phyloP scores from a whole-genome alignment of 2,888 invertebrate species.

The Diarsia dahlii region DNA sequence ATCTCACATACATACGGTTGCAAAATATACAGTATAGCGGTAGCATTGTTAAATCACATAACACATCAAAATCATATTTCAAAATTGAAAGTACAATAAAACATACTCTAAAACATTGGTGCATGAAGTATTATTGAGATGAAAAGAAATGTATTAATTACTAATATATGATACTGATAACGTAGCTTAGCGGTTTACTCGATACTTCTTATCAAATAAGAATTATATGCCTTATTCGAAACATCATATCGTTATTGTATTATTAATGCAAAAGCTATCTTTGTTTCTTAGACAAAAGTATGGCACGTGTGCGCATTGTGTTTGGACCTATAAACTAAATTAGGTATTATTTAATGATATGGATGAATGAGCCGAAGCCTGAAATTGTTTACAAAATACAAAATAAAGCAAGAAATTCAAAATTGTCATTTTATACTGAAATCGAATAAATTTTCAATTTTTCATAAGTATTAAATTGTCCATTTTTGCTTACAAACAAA shows the following conservation, averaged over 20 bases:
- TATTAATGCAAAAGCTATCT: conserved; percentile 81
- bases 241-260: conserved; percentile 90
- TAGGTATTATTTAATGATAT: not conserved
- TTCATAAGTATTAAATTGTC: too few relatives aligned
- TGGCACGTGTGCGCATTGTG: conserved; percentile 37
- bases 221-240: conserved; percentile 89
- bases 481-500: not conserved
- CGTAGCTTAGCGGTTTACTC: conserved; percentile 78
- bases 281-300: conserved; percentile 29
- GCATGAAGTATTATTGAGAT: conserved; percentile 70
- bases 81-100: conserved; percentile 71
- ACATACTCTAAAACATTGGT: conserved; percentile 67
- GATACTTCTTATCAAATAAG: conserved; percentile 88
- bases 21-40: not conserved
- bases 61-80: conserved; percentile 43
- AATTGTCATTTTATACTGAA: too few relatives aligned
- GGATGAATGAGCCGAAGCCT: not conserved
- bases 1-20: not conserved
- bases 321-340: conserved; percentile 16
- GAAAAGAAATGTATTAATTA: conserved; percentile 59
- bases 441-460: too few relatives aligned
- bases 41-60: conserved; percentile 49
- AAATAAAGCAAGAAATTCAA: too few relatives aligned
- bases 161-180: conserved; percentile 60
- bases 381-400: not conserved